Conservation (phyloP, 2,113 vertebrate species). For the Cranoglanis bouderius region DNA sequence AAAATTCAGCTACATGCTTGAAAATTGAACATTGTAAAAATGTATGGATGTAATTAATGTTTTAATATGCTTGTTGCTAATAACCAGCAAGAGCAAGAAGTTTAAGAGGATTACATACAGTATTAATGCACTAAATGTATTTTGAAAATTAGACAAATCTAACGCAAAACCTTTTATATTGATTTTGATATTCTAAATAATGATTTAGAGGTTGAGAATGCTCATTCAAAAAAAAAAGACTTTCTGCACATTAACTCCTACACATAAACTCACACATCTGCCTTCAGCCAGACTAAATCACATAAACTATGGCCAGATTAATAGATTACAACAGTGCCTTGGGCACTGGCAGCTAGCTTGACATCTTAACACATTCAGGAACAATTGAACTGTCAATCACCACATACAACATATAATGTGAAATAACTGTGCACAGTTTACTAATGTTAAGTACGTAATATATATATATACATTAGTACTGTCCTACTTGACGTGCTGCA, state of each 20-base stretch:
- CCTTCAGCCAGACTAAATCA: slow-evolving; percentile 9
- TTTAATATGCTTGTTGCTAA: not conserved
- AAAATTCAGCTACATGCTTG: not conserved
- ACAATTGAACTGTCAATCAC: slow-evolving; percentile 16
- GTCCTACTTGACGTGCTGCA: slow-evolving; percentile 12
- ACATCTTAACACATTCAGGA: slow-evolving; percentile 19
- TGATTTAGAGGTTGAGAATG: not conserved
- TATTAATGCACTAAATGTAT: not conserved
- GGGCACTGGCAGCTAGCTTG: slow-evolving; percentile 14
- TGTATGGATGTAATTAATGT: not conserved
- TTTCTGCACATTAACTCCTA: not conserved
- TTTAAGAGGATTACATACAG: not conserved
- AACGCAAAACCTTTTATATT: not conserved
- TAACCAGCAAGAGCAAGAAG: not conserved
- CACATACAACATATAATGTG: not conserved
- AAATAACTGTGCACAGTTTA: slow-evolving; percentile 25
- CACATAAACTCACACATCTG: not conserved
- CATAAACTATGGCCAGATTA: not conserved
- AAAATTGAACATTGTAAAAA: not conserved
- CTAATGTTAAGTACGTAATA: not conserved
- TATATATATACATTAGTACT: not conserved
- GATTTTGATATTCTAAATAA: not conserved
- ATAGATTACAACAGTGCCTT: slow-evolving; percentile 24
- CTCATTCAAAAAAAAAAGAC: not conserved
- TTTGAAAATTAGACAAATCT: not conserved